A percentile compares a stretch with the other conserved stretches of the same genome.
phyloP scores from a whole-genome alignment of 2,888 invertebrate species.

The Scaptomyza reducta region DNA sequence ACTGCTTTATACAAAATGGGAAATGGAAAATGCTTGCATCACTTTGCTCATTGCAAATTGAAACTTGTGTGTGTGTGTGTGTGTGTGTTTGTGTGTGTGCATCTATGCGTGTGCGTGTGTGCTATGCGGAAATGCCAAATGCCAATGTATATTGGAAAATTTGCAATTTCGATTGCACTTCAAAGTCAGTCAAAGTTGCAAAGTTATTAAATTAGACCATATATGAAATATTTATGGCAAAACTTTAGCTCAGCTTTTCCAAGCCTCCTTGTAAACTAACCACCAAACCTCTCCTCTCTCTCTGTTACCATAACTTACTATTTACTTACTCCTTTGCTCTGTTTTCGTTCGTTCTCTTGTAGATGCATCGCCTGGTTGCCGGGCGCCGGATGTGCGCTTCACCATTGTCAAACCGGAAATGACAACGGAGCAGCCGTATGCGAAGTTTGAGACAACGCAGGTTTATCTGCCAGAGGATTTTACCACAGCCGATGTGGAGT shows the following conservation, averaged over 20 bases:
- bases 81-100: slow-evolving; percentile 10
- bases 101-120: neutral
- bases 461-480: slow-evolving; percentile 84
- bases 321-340: slow-evolving; percentile 1
- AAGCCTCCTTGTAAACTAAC: neutral
- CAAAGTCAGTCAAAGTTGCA: slow-evolving; percentile 67
- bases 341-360: slow-evolving; percentile 16
- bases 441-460: slow-evolving; percentile 84
- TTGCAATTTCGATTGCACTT: slow-evolving; percentile 78
- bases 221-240: slow-evolving; percentile 75
- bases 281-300: neutral
- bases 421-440: slow-evolving; percentile 83
- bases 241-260: slow-evolving; percentile 39
- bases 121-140: slow-evolving; percentile 59
- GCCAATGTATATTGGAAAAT: slow-evolving; percentile 75
- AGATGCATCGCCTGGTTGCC: slow-evolving; percentile 84
- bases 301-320: neutral
- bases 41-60: slow-evolving; percentile 60
- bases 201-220: slow-evolving; percentile 77
- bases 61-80: slow-evolving; percentile 36
- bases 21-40: slow-evolving; percentile 58
- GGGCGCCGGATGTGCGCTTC: slow-evolving; percentile 84
- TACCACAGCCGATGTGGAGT: slow-evolving; percentile 83
- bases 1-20: slow-evolving; percentile 18
- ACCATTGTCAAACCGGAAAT: slow-evolving; percentile 82